Evolutionary conservation across 2,113 vertebrate species (phyloP).

Genomic region (Hemicordylus capensis): DNA sequence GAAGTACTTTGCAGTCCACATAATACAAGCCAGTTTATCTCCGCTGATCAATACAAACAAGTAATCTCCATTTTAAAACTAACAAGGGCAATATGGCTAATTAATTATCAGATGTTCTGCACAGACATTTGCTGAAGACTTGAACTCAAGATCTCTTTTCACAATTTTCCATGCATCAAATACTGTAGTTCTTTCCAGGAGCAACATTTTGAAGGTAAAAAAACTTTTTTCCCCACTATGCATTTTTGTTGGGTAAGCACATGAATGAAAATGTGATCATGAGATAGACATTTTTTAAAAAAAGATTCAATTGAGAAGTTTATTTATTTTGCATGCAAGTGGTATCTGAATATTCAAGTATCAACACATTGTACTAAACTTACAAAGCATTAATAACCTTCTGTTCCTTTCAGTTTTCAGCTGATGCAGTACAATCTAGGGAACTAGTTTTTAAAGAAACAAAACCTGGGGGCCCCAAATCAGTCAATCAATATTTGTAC

Average conservation of each 20-base stretch:
- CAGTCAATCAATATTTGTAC: background rate
- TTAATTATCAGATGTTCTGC: too few relatives aligned
- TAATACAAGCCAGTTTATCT: background rate
- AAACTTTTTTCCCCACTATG: background rate
- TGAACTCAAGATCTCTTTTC: background rate
- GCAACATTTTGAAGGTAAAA: background rate
- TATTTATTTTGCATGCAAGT: conserved; percentile 4
- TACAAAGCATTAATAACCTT: background rate
- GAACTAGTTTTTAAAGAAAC: background rate
- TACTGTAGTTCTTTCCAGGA: background rate
- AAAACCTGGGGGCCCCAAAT: background rate
- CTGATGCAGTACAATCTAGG: background rate
- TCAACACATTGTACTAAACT: background rate
- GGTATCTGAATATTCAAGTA: background rate
- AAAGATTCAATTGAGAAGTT: background rate
- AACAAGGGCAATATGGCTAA: too few relatives aligned
- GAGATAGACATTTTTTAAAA: background rate
- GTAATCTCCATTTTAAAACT: background rate
- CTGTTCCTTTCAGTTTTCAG: background rate
- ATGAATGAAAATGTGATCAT: background rate
- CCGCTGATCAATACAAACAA: background rate
- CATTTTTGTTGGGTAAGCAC: background rate
- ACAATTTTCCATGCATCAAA: background rate
- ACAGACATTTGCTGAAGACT: background rate
- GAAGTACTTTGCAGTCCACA: background rate